A percentile compares a stretch with the other conserved stretches of the same genome.
phyloP scores from a whole-genome alignment of 2,113 vertebrate species.

The Etia nguti region DNA sequence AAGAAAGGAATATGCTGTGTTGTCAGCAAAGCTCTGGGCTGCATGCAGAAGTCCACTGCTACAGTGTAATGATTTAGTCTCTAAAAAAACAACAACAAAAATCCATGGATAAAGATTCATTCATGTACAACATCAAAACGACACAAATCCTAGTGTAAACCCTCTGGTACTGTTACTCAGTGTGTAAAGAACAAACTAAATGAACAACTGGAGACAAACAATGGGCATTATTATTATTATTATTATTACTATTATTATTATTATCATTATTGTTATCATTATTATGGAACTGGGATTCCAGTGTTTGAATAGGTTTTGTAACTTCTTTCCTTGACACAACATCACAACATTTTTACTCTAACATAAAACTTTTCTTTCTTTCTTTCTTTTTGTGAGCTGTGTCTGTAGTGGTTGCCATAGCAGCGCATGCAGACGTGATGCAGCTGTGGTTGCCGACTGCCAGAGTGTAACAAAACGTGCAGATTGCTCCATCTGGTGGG shows the following conservation, averaged over 20 bases:
- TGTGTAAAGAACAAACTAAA: background rate
- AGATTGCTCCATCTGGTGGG: slow-evolving; percentile 58
- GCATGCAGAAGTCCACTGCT: background rate
- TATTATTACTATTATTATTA: background rate
- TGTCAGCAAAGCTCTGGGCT: background rate
- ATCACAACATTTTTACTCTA: slow-evolving; percentile 36
- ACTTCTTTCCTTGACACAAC: slow-evolving; percentile 8
- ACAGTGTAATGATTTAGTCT: background rate
- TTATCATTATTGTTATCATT: background rate
- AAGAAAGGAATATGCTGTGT: background rate
- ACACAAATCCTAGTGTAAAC: background rate
- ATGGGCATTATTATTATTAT: background rate
- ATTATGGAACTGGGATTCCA: background rate
- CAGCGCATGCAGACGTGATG: background rate
- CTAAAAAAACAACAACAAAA: background rate
- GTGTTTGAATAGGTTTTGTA: background rate
- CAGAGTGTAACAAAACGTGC: background rate
- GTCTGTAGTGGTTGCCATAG: slow-evolving; percentile 49
- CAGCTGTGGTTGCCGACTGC: slow-evolving; percentile 1
- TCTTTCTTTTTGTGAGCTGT: slow-evolving; percentile 6
- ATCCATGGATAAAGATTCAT: background rate
- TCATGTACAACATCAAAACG: background rate
- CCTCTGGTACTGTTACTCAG: background rate
- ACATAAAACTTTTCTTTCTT: slow-evolving; percentile 11
- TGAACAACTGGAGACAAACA: background rate